These are phyloP conservation scores for Andrena hattorfiana DNA, from an alignment of 2,888 invertebrate genomes.

Conservation along the genomic window DNA sequence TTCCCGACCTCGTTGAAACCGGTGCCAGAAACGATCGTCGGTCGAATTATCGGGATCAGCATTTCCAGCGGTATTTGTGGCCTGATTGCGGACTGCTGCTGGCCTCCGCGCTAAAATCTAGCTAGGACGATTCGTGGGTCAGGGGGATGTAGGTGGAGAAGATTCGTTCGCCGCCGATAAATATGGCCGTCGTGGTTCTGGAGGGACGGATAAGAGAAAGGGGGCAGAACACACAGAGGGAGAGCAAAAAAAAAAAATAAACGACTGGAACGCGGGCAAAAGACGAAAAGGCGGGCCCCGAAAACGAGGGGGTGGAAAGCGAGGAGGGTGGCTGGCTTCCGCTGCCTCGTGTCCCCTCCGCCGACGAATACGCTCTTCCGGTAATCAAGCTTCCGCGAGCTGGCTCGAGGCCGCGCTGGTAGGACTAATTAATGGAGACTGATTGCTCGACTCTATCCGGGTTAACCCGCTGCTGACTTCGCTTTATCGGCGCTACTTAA, in stretches of 20 bases:
- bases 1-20: slow-evolving; percentile 45
- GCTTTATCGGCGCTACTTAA: slow-evolving; percentile 68
- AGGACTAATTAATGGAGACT: slow-evolving; percentile 82
- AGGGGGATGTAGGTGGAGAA: background rate
- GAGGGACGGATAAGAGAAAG: slow-evolving; percentile 7
- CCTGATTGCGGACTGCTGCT: slow-evolving; percentile 60
- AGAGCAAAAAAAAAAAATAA: background rate
- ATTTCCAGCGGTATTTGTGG: slow-evolving; percentile 66
- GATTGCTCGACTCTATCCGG: slow-evolving; percentile 80
- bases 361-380: slow-evolving; percentile 61
- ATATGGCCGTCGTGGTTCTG: slow-evolving; percentile 38
- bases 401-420: slow-evolving; percentile 68
- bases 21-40: slow-evolving; percentile 70
- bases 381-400: slow-evolving; percentile 74
- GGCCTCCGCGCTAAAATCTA: slow-evolving; percentile 32
- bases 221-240: background rate
- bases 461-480: slow-evolving; percentile 76
- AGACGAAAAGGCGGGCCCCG: slow-evolving; percentile 3
- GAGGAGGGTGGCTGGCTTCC: slow-evolving; percentile 40
- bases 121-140: slow-evolving; percentile 40
- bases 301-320: background rate
- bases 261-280: background rate
- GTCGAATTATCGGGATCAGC: slow-evolving; percentile 72
- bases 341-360: slow-evolving; percentile 49
- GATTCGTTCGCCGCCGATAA: slow-evolving; percentile 34